Evolutionary conservation across 2,888 invertebrate species (phyloP), one percentile per base, ranked within the genome.

Genomic region (Clostera curtula): DNA sequence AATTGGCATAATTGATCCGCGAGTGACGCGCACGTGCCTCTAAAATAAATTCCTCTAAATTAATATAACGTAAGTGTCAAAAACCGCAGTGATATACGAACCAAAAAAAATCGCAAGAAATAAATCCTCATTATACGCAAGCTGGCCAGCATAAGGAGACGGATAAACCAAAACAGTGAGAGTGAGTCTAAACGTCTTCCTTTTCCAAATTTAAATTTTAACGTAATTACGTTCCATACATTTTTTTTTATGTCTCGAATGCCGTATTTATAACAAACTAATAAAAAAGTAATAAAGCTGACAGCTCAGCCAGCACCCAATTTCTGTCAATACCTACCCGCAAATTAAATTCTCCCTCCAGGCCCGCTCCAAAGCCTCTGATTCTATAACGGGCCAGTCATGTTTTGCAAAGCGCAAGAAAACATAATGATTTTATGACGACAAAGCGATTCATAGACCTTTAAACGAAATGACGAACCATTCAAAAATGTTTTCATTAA

Each of bases 361-460:
- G 13, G 26, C 29, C 33, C 40, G 33, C 36, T 43, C 43, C 42
- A 37, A 41, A 31, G 28, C 16, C 39, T 32, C 41, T 44, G 41
- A 53, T 43, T 53, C 34, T 38, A 43, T 38, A 54, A 55, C 49
- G 40, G 50, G 51, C 37, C 56, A 51, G 56, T 62, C 60, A 63
- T 57, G 56, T 49, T 47, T 45, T 42, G 40, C 55, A 64, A 64
- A 53, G 60, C 56, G 43, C 56, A 60, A 61, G 57, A 44, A 63
- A 56, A 55, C 49, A 43, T 48, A 43, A 57, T 50, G 58, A 66
- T 64, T 71, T 56, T 56, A 70, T 74, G 70, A 70, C 53, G 59
- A 58, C 45, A 43, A 42, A 65, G n/a, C n/a, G n/a, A n/a, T n/a
- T n/a, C n/a, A n/a, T n/a, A n/a, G n/a, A n/a, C n/a, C n/a, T n/a